These are phyloP conservation scores for Pseudochromis fuscus DNA, from an alignment of 2,797 vertebrate genomes.

Conservation along the genomic window DNA sequence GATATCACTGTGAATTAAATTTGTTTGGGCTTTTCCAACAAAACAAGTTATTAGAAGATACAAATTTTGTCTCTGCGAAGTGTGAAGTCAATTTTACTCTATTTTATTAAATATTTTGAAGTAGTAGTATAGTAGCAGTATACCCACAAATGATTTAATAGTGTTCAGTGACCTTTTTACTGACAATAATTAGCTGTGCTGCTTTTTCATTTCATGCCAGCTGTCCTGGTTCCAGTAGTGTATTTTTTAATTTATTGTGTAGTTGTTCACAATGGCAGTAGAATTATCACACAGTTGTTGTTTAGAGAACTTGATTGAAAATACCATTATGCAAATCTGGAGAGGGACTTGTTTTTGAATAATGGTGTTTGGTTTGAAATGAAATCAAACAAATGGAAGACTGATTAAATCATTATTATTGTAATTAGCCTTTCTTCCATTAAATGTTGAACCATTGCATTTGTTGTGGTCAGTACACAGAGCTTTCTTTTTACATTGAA, in stretches of 20 bases:
- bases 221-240: neutral
- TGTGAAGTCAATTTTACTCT: neutral
- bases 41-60: neutral
- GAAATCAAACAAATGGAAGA: neutral
- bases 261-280: too few species aligned
- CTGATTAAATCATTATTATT: neutral
- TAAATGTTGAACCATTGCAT: neutral
- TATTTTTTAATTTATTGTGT: too few species aligned
- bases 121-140: too few species aligned
- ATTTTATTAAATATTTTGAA: neutral
- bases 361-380: neutral
- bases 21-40: neutral
- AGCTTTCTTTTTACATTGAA: too few species aligned
- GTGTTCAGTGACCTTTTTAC: neutral
- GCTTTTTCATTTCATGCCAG: neutral
- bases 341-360: conserved; percentile 1
- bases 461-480: neutral
- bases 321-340: neutral
- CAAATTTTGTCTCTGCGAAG: neutral
- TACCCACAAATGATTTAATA: too few species aligned
- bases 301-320: neutral
- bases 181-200: neutral
- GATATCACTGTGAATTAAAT: neutral
- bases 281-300: too few species aligned
- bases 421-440: neutral